Evolutionary conservation across 2,797 vertebrate species (phyloP).

Genomic region (Sardinella longiceps): DNA sequence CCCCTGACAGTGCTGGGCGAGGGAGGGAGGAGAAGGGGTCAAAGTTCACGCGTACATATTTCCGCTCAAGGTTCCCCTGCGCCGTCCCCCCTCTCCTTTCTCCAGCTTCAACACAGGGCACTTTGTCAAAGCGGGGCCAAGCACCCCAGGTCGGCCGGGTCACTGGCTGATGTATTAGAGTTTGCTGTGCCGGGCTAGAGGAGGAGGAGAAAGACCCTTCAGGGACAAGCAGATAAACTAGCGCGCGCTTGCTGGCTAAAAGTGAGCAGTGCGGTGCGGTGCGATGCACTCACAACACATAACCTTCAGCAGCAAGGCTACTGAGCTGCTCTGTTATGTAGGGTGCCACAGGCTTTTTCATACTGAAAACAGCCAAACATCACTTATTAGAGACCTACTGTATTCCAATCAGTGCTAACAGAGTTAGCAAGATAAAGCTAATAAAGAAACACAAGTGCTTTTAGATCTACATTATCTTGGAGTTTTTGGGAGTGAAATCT

Average conservation of each 20-base stretch:
- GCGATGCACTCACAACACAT: not conserved
- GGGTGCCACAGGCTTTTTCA: too few relatives aligned
- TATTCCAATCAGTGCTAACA: not conserved
- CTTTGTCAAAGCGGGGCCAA: slow-evolving; percentile 35
- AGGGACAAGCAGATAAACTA: not conserved
- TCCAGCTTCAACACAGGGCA: slow-evolving; percentile 25
- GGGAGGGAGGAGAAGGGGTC: too few relatives aligned
- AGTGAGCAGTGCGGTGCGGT: not conserved
- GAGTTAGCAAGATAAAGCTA: too few relatives aligned
- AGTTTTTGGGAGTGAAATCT: too few relatives aligned
- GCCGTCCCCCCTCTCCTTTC: not conserved
- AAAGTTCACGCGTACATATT: slow-evolving; percentile 21
- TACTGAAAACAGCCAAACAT: not conserved
- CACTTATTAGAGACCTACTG: not conserved
- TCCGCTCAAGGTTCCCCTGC: slow-evolving; percentile 28
- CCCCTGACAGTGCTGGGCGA: slow-evolving; percentile 35
- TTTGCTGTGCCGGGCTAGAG: not conserved
- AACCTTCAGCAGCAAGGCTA: not conserved
- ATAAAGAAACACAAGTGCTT: not conserved
- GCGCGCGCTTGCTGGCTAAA: not conserved
- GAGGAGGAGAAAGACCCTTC: not conserved
- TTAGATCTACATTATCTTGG: not conserved
- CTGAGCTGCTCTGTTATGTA: not conserved
- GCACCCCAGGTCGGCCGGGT: slow-evolving; percentile 34
- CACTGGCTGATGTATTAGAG: not conserved